Base-by-base conservation (phyloP, 2,113 vertebrate genomes). In the Ibidorhyncha struthersii region DNA sequence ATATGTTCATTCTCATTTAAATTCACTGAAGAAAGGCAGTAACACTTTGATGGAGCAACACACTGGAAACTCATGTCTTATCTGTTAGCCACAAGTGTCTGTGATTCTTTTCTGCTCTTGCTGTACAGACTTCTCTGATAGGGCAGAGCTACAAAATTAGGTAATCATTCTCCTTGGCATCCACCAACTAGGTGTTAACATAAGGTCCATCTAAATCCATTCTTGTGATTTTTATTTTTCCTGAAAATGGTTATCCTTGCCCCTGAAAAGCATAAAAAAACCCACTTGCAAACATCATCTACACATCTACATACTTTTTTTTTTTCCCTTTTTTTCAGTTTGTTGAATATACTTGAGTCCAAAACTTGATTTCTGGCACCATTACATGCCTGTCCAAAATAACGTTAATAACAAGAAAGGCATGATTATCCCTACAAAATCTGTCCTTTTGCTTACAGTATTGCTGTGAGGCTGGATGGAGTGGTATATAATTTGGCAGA, bases 21-120 rank as follows among this genome's bases (percentile, higher is more conserved):
- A 91, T 93, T 76, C 62, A 72, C 23, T 45, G 70, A 87, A 89
- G 55, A 94, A 76, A 92, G 69, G 59, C n/a, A 89, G 43, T 63
- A 82, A 72, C 10, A 74, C 69, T 86, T 81, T 84, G 41, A 78
- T 87, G 50, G 30, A 55, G 32, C 47, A 91, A 67, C 23, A 77
- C 34, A n/a, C 50, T 86, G 63, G 69, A 45, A 91, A 87, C 18
- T 40, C 53, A 55, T 45, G 45, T n/a, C 77, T 93, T 89, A 82
- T 30, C 81, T 87, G 47, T 40, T 84, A 82, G 38, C n/a, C 52
- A 56, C 43, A 65, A 69, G 29, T 17, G 30, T 47, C 77, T 8
- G 0, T 40, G 71, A 87, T 84, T 47, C 55, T 82, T 83, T 93
- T 79, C 70, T 85, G 27, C 4, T 71, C 11, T 65, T 65, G 43